phyloP scores from a whole-genome alignment of 92 coral and sea anemone species.

The Epizoanthus stellaris region DNA sequence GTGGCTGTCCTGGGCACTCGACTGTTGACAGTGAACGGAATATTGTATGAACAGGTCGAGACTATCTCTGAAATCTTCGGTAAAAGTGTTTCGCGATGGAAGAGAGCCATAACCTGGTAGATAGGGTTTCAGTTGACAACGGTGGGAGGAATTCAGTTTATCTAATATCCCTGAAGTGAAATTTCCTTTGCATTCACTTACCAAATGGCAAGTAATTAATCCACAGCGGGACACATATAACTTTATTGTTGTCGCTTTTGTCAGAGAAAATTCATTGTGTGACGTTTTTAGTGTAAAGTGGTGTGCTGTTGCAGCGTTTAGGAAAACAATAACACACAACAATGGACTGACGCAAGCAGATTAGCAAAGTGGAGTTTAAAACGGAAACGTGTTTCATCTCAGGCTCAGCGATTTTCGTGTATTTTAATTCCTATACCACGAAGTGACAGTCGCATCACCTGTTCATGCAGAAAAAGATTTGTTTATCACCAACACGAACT shows the following conservation, averaged over 20 bases:
- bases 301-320: slow-evolving; percentile 41
- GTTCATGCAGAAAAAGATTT: not conserved
- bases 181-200: slow-evolving; percentile 63
- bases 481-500: not conserved
- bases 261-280: slow-evolving; percentile 23
- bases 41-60: slow-evolving; percentile 2
- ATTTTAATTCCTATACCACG: slow-evolving; percentile 6
- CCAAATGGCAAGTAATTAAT: slow-evolving; percentile 70
- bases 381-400: slow-evolving; percentile 17
- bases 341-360: slow-evolving; percentile 43
- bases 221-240: slow-evolving; percentile 65
- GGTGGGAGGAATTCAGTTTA: slow-evolving; percentile 67
- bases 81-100: not conserved
- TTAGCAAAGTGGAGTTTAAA: slow-evolving; percentile 17
- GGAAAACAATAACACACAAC: slow-evolving; percentile 18
- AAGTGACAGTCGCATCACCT: slow-evolving; percentile 8
- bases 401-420: slow-evolving; percentile 6
- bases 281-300: slow-evolving; percentile 29
- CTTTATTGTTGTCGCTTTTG: slow-evolving; percentile 62
- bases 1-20: slow-evolving; percentile 26
- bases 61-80: slow-evolving; percentile 22
- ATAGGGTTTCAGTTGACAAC: slow-evolving; percentile 48
- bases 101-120: not conserved
- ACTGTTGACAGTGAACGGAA: slow-evolving; percentile 8
- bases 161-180: slow-evolving; percentile 52